Evolutionary conservation across 2,113 vertebrate genomes (phyloP).

Genomic region (Merops nubicus): DNA sequence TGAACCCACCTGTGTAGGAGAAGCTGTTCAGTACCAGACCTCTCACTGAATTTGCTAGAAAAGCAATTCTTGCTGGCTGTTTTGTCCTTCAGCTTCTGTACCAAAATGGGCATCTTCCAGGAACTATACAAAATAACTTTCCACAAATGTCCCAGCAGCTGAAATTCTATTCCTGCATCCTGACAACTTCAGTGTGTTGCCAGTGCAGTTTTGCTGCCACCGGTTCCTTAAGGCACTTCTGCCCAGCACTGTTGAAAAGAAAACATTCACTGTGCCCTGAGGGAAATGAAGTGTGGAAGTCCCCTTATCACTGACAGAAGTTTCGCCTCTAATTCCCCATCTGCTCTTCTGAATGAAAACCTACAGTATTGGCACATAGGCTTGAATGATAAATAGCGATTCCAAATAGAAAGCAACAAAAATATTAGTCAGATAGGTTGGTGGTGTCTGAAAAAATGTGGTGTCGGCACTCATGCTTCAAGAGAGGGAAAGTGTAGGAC

Average conservation of each 20-base stretch:
- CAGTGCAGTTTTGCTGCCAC: not conserved
- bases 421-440: conserved; percentile 20
- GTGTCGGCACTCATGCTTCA: not conserved
- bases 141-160: not conserved
- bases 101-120: not conserved
- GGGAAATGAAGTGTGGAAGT: conserved; percentile 36
- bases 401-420: conserved; percentile 22
- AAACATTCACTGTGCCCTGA: not conserved
- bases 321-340: conserved; percentile 51
- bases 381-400: conserved; percentile 25
- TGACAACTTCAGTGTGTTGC: not conserved
- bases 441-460: not conserved
- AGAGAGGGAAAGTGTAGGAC: not conserved
- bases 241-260: not conserved
- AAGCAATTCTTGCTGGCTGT: not conserved
- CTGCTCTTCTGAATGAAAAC: conserved; percentile 40
- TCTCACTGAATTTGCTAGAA: not conserved
- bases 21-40: not conserved
- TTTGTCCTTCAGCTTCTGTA: not conserved
- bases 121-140: not conserved
- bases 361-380: not conserved
- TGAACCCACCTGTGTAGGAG: not conserved
- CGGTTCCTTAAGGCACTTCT: not conserved
- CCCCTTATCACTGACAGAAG: conserved; percentile 39
- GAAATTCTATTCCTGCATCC: not conserved